These are phyloP conservation scores for Stegodyphus dumicola DNA, from an alignment of 1,140 invertebrate species.

Conservation along the genomic window DNA sequence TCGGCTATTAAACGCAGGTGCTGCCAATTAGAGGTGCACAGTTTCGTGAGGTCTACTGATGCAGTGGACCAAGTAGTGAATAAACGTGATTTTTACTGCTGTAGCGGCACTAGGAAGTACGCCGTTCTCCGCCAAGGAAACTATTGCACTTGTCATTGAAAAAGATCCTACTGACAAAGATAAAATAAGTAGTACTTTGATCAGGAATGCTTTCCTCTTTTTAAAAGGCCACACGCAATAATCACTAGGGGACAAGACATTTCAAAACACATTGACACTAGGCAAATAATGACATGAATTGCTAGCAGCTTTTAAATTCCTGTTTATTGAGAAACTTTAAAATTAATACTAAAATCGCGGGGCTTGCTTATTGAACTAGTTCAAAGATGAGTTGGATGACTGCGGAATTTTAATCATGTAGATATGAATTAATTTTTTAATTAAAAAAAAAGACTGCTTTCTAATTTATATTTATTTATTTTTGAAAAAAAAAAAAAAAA, in stretches of 20 bases:
- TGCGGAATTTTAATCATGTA: too few species aligned
- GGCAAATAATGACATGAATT: too few species aligned
- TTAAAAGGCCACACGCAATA: slow-evolving; percentile 37
- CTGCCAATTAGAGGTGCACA: slow-evolving; percentile 39
- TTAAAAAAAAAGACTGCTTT: too few species aligned
- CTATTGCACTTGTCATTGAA: slow-evolving; percentile 37
- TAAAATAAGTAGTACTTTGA: slow-evolving; percentile 43
- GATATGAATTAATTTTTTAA: too few species aligned
- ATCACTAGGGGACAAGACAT: not conserved
- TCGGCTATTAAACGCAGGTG: slow-evolving; percentile 49
- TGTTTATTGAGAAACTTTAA: too few species aligned
- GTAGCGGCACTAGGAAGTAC: slow-evolving; percentile 13
- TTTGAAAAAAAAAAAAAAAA: too few species aligned
- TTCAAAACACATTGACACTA: too few species aligned
- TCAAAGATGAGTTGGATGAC: too few species aligned
- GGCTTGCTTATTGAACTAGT: too few species aligned
- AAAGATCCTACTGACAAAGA: slow-evolving; percentile 22
- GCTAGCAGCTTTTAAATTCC: too few species aligned
- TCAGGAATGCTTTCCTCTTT: slow-evolving; percentile 4
- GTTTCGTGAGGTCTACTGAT: not conserved
- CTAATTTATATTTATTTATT: too few species aligned
- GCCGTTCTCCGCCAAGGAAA: slow-evolving; percentile 14
- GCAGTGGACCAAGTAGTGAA: not conserved
- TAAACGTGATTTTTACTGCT: slow-evolving; percentile 17
- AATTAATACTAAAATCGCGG: too few species aligned